Base-by-base conservation (phyloP, 92 coral and sea anemone species). In the Chrysogorgia sp. region DNA sequence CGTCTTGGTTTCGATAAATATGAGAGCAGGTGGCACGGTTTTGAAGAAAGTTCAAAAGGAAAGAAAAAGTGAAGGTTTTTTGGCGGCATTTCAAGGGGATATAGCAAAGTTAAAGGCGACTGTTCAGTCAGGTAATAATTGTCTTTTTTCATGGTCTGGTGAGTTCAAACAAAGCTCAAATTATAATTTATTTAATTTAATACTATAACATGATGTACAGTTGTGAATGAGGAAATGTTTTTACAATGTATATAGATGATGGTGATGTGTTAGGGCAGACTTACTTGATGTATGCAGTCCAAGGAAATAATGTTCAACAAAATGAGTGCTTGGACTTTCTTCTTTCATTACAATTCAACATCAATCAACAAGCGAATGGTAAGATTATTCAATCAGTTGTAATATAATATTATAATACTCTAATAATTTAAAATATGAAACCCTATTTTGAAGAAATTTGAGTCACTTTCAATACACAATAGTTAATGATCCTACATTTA, bases 311-410 rank as follows among this genome's bases (percentile, higher is more conserved):
- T 1, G 84, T 59, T 7, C 52, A 32, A 35, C 93, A 91, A 29
- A 52, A 77, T 22, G 89, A 91, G 47, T 91, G 94, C 61, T 79
- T 93, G 65, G 86, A 93, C 34, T 67, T 74, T 50, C 61, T 93
- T 25, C 84, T 93, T n/a, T 69, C 70, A 40, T 81, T 86, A 41
- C 58, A 75, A 9, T 85, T 85, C 74, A 81, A 87, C 69, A 60
- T 91, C 34, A 85, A 93, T 75, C 88, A 63, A 59, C 94, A 91
- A 59, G 97, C 97, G 14, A 91, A 91, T 85, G 97, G 98, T 93
- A 81, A 22, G 64, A n/a, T n/a, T n/a, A n/a, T n/a, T n/a, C n/a
- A n/a, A n/a, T n/a, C n/a, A n/a, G n/a, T n/a, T n/a, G n/a, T n/a
- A n/a, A n/a, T n/a, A n/a, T n/a, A n/a, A n/a, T n/a, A n/a, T n/a